Evolutionary conservation across 2,888 invertebrate species (phyloP).

Genomic region (Brassicogethes aeneus): DNA sequence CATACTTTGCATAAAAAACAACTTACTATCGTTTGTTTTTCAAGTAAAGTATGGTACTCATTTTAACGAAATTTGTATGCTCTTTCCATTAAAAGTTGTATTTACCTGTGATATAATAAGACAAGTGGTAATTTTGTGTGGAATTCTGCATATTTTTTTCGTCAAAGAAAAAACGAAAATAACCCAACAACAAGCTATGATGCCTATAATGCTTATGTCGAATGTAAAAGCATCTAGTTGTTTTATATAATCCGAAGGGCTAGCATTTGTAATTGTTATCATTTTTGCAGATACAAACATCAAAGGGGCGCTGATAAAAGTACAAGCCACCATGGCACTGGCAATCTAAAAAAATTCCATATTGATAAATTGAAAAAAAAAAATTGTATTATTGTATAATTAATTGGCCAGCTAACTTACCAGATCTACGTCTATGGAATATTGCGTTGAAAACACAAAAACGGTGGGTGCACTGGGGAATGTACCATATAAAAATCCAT

Average conservation of each 20-base stretch:
- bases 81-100: too few species aligned
- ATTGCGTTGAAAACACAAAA: conserved; percentile 86
- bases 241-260: conserved; percentile 62
- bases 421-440: conserved; percentile 77
- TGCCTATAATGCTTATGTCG: conserved; percentile 73
- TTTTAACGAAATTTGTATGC: too few species aligned
- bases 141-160: conserved; percentile 67
- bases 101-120: conserved; percentile 72
- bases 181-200: conserved; percentile 72
- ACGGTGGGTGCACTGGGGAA: conserved; percentile 95
- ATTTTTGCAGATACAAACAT: conserved; percentile 94
- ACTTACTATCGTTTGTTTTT: too few species aligned
- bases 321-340: conserved; percentile 89
- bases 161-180: conserved; percentile 63
- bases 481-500: conserved; percentile 92
- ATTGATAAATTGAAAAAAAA: neutral
- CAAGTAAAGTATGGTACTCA: too few species aligned
- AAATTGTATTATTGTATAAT: neutral
- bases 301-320: conserved; percentile 87
- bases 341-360: conserved; percentile 69
- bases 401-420: conserved; percentile 42
- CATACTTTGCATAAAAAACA: neutral
- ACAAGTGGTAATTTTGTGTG: conserved; percentile 73
- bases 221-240: conserved; percentile 73
- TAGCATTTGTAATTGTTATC: conserved; percentile 66